phyloP scores from a whole-genome alignment of 2,113 vertebrate genomes.

The Jacana jacana region DNA sequence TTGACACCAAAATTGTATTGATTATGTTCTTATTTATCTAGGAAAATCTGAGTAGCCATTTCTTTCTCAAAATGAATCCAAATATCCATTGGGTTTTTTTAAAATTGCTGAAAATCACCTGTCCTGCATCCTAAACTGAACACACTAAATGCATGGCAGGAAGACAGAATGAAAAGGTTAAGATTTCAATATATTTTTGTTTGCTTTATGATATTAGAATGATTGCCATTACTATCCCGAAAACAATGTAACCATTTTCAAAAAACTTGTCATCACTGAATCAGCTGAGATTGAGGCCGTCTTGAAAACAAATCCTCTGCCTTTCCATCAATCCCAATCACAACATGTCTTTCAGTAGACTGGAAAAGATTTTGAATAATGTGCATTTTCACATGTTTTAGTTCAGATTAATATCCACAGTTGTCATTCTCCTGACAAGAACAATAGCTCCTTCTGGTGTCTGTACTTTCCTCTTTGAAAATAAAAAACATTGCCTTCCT shows the following conservation, averaged over 20 bases:
- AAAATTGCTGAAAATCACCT: neutral
- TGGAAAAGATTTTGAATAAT: conserved; percentile 47
- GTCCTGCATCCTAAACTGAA: neutral
- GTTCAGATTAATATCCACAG: conserved; percentile 39
- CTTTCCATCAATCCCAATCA: conserved; percentile 32
- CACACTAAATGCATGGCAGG: neutral
- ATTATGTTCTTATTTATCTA: neutral
- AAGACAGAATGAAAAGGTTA: conserved; percentile 31
- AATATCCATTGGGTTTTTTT: neutral
- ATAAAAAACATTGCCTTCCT: neutral
- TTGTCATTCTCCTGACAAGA: conserved; percentile 46
- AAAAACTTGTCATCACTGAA: conserved; percentile 34
- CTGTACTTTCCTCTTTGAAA: neutral
- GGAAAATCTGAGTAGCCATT: neutral
- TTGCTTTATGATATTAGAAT: conserved; percentile 5
- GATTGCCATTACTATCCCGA: conserved; percentile 24
- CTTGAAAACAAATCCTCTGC: conserved; percentile 43
- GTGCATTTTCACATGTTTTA: conserved; percentile 38
- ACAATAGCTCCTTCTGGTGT: conserved; percentile 38
- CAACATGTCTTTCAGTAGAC: conserved; percentile 5
- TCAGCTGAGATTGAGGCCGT: neutral
- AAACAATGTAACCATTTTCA: neutral
- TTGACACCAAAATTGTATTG: neutral
- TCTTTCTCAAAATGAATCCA: neutral
- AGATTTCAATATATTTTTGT: conserved; percentile 4